These are phyloP conservation scores for Ectropis crepuscularia DNA, from an alignment of 2,888 invertebrate species.

Conservation along the genomic window DNA sequence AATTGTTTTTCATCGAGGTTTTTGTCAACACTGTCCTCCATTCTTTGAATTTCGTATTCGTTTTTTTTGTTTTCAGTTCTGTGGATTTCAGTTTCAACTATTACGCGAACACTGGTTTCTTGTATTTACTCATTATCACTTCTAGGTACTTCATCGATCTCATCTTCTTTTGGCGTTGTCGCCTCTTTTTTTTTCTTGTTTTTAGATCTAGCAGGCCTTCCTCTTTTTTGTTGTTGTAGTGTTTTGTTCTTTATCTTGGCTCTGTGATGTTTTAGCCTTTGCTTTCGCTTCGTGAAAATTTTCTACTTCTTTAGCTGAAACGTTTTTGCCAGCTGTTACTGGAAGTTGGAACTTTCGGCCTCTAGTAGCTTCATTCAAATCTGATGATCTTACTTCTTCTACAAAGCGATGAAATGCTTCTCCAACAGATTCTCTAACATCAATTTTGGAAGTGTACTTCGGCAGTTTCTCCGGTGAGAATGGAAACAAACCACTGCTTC, in stretches of 20 bases:
- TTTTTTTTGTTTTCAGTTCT: background rate
- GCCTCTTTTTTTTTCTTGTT: constrained; percentile 20
- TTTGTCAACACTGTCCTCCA: background rate
- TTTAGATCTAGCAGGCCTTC: constrained; percentile 13
- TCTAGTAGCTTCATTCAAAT: background rate
- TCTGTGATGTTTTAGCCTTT: background rate
- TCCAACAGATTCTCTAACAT: constrained; percentile 10
- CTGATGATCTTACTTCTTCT: constrained; percentile 11
- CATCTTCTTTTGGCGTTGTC: background rate
- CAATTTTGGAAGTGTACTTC: too few species aligned
- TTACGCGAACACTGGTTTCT: background rate
- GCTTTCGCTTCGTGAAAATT: constrained; percentile 3
- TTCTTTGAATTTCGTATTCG: background rate
- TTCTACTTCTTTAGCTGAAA: background rate
- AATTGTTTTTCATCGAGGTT: constrained; percentile 7
- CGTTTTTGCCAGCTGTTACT: constrained; percentile 2
- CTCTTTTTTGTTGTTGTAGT: background rate
- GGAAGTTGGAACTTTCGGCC: constrained; percentile 1
- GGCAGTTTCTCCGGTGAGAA: too few species aligned
- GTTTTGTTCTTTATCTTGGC: background rate
- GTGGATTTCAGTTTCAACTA: background rate
- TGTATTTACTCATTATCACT: background rate
- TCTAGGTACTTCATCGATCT: background rate
- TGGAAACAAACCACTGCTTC: too few species aligned
- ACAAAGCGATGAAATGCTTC: constrained; percentile 1